Conservation (phyloP, 2,113 vertebrate species). For the Salvator merianae region DNA sequence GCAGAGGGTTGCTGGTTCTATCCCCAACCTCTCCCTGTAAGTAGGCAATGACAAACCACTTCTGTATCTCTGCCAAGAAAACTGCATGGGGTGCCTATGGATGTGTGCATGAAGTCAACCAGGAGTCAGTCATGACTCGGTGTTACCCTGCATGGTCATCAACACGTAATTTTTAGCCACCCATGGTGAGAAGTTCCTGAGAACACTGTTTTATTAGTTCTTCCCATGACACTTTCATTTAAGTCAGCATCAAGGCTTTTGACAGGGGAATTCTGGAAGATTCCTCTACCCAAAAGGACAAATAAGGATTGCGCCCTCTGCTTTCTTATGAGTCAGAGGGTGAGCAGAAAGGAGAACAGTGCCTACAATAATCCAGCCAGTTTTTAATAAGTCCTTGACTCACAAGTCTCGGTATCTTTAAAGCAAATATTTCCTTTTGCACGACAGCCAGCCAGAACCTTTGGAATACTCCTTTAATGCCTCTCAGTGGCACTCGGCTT, state of each 20-base stretch:
- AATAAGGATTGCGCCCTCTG: too few species aligned
- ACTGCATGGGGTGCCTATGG: too few species aligned
- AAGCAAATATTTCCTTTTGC: constrained; percentile 39
- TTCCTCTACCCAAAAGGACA: too few species aligned
- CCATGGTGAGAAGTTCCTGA: not conserved
- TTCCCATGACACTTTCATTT: too few species aligned
- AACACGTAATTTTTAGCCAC: not conserved
- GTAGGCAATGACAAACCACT: too few species aligned
- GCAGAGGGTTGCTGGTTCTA: too few species aligned
- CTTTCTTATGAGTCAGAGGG: not conserved
- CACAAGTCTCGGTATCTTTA: constrained; percentile 10
- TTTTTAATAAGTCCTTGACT: not conserved
- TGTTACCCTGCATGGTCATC: not conserved
- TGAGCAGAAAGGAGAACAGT: not conserved
- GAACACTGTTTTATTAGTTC: not conserved
- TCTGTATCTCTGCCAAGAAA: too few species aligned
- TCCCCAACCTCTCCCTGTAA: too few species aligned
- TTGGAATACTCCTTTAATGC: constrained; percentile 25
- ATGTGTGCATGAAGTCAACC: too few species aligned
- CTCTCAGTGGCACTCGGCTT: constrained; percentile 45
- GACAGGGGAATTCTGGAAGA: too few species aligned
- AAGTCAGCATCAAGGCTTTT: too few species aligned
- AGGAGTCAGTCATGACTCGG: too few species aligned
- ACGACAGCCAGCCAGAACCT: fast-evolving
- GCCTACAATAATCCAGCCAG: fast-evolving